These are phyloP conservation scores for Labeo calbasu DNA, from an alignment of 2,797 vertebrate species.

Conservation along the genomic window DNA sequence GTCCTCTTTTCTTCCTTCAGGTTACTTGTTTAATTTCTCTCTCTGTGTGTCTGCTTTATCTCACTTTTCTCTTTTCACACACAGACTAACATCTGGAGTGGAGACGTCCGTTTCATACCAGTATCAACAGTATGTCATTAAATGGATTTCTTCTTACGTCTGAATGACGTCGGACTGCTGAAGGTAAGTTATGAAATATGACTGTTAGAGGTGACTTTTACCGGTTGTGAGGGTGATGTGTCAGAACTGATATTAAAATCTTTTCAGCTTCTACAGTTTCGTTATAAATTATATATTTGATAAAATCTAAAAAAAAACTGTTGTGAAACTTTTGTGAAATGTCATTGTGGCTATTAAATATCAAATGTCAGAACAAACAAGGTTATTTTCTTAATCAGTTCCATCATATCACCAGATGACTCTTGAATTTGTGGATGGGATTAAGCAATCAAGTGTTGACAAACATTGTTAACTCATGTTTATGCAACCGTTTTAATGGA, in stretches of 20 bases:
- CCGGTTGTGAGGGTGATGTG: constrained; percentile 12
- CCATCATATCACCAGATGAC: constrained; percentile 19
- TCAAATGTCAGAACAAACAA: constrained; percentile 13
- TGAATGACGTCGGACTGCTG: constrained; percentile 26
- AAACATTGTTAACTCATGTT: constrained; percentile 62
- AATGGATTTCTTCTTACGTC: constrained; percentile 51
- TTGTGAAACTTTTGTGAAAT: not conserved
- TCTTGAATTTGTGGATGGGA: constrained; percentile 44
- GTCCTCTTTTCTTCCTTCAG: constrained; percentile 44
- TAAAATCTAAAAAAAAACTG: not conserved
- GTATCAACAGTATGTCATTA: constrained; percentile 49
- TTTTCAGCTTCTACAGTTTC: not conserved
- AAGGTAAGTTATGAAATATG: constrained; percentile 68
- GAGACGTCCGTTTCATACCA: constrained; percentile 45
- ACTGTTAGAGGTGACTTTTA: constrained; percentile 8
- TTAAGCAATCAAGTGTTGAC: constrained; percentile 65
- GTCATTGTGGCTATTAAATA: not conserved
- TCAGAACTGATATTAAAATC: not conserved
- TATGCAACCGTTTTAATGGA: constrained; percentile 72
- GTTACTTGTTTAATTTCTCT: constrained; percentile 58
- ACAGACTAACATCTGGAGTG: constrained; percentile 28
- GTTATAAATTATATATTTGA: not conserved
- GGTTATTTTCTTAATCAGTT: not conserved
- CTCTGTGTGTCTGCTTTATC: constrained; percentile 53
- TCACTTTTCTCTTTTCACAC: constrained; percentile 67